A percentile compares a stretch with the other conserved stretches of the same genome.
phyloP scores from a whole-genome alignment of 2,797 vertebrate species.

The Poecilia wingei region DNA sequence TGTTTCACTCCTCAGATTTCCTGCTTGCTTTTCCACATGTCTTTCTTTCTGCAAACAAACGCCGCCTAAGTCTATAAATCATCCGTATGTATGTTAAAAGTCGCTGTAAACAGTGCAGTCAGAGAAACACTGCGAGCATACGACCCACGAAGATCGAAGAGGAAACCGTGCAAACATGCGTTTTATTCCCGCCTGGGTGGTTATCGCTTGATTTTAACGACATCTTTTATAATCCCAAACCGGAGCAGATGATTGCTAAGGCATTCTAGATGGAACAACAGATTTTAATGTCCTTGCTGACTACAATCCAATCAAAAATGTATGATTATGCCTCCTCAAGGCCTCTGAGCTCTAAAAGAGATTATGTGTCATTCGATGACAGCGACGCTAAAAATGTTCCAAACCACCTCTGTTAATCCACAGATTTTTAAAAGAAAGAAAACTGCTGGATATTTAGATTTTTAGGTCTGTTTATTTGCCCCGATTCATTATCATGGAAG shows the following conservation, averaged over 20 bases:
- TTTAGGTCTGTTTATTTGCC: neutral
- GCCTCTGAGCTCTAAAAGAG: slow-evolving; percentile 53
- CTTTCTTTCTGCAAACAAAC: slow-evolving; percentile 32
- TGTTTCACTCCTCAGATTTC: neutral
- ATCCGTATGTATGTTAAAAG: slow-evolving; percentile 48
- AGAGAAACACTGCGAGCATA: slow-evolving; percentile 37
- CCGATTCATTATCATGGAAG: neutral
- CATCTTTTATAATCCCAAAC: slow-evolving; percentile 67
- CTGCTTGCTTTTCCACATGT: neutral
- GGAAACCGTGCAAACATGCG: slow-evolving; percentile 50
- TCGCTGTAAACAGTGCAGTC: slow-evolving; percentile 48
- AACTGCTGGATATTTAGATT: neutral
- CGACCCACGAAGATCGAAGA: slow-evolving; percentile 29
- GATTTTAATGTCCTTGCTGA: slow-evolving; percentile 67
- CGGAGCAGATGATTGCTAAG: slow-evolving; percentile 68
- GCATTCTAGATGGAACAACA: slow-evolving; percentile 64
- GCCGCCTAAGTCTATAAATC: slow-evolving; percentile 49
- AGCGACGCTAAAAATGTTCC: slow-evolving; percentile 15
- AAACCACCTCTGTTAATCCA: slow-evolving; percentile 62
- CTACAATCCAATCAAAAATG: slow-evolving; percentile 74
- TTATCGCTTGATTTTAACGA: slow-evolving; percentile 54
- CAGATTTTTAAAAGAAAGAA: slow-evolving; percentile 3
- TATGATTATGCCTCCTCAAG: slow-evolving; percentile 67
- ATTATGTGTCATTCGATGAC: slow-evolving; percentile 57
- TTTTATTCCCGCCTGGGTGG: slow-evolving; percentile 33